phyloP scores from a whole-genome alignment of 2,888 invertebrate genomes.

The Beris chalybata region DNA sequence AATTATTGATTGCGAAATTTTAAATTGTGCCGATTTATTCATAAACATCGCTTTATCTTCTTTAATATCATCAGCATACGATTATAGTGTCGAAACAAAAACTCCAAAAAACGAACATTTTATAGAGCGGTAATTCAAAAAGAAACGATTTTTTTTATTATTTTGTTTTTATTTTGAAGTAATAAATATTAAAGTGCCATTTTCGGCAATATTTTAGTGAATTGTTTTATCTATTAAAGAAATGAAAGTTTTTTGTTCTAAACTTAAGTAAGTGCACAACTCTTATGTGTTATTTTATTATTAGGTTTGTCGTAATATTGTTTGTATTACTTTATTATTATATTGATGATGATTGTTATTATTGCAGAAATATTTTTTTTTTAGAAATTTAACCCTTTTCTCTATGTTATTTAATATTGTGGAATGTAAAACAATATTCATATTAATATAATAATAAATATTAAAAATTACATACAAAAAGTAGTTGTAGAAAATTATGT shows the following conservation, averaged over 20 bases:
- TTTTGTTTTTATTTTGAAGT: no score
- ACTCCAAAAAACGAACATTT: no score
- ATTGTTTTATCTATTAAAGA: slow-evolving; percentile 10
- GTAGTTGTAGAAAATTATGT: slow-evolving; percentile 16
- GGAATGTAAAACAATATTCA: background rate
- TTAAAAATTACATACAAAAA: slow-evolving; percentile 5
- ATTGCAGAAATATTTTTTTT: slow-evolving; percentile 1
- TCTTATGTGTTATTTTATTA: slow-evolving; percentile 12
- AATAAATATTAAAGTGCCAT: slow-evolving; percentile 15
- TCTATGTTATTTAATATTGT: slow-evolving; percentile 1
- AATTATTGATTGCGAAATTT: slow-evolving; percentile 1
- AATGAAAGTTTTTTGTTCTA: background rate
- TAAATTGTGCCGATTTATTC: slow-evolving; percentile 31
- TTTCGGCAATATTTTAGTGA: slow-evolving; percentile 26
- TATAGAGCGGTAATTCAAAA: no score
- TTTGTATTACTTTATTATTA: background rate
- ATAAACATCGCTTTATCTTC: slow-evolving; percentile 20
- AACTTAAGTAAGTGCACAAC: slow-evolving; percentile 25
- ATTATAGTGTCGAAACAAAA: no score
- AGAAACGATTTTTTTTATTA: no score
- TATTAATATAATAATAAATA: slow-evolving; percentile 4
- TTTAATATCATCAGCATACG: no score
- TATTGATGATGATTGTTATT: slow-evolving; percentile 22
- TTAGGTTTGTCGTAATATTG: background rate
- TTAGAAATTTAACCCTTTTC: background rate